A percentile compares a stretch with the other conserved stretches of the same genome.
phyloP scores from a whole-genome alignment of 2,113 vertebrate species.

The Aleadryas rufinucha region DNA sequence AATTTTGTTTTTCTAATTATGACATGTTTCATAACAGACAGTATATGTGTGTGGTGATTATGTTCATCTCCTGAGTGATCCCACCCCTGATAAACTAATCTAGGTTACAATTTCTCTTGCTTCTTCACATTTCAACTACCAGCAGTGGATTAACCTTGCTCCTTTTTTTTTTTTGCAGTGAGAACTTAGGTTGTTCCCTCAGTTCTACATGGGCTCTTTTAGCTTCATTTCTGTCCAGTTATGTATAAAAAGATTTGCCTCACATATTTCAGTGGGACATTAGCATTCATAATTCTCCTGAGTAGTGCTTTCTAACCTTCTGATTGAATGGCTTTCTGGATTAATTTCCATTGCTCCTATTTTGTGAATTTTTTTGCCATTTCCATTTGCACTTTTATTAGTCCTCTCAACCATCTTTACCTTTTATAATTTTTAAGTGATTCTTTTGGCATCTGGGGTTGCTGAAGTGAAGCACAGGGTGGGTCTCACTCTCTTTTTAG shows the following conservation, averaged over 20 bases:
- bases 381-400: background rate
- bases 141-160: background rate
- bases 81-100: background rate
- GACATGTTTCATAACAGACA: background rate
- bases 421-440: background rate
- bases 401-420: background rate
- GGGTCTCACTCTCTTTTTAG: background rate
- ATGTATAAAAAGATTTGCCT: background rate
- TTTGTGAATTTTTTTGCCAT: background rate
- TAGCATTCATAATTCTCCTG: background rate
- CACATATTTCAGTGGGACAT: background rate
- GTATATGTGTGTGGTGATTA: background rate
- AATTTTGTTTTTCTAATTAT: background rate
- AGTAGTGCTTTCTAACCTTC: background rate
- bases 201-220: background rate
- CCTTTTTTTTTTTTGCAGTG: background rate
- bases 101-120: background rate
- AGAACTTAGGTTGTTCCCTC: background rate
- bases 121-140: background rate
- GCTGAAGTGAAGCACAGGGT: background rate
- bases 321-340: background rate
- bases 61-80: background rate
- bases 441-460: background rate
- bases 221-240: background rate
- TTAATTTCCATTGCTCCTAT: background rate